Conservation (phyloP, 2,888 invertebrate species). For the Spodoptera littoralis region DNA sequence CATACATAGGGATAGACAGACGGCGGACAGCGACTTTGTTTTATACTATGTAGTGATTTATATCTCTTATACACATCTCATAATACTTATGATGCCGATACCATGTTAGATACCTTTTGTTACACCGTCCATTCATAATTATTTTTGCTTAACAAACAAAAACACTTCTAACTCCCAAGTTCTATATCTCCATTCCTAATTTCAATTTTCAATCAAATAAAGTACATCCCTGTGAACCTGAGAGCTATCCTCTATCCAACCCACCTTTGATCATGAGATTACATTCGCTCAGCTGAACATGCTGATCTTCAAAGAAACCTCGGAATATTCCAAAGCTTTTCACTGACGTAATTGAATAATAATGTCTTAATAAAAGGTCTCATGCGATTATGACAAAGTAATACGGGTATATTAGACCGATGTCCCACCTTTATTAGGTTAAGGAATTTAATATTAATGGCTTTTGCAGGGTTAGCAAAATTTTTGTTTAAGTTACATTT, state of each 20-base stretch:
- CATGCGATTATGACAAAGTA: constrained; percentile 9
- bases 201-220: constrained; percentile 17
- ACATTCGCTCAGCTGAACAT: constrained; percentile 40
- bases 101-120: no score
- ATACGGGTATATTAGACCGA: constrained; percentile 1
- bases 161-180: no score
- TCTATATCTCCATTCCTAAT: constrained; percentile 4
- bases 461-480: no score
- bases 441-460: no score
- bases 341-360: constrained; percentile 40
- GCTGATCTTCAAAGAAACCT: constrained; percentile 35
- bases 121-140: neutral
- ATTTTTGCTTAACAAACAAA: neutral
- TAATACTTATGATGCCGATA: no score
- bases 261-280: constrained; percentile 50
- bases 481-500: no score
- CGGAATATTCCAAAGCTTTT: constrained; percentile 27
- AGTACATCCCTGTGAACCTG: constrained; percentile 7
- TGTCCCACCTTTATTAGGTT: constrained; percentile 1
- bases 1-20: no score
- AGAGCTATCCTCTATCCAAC: constrained; percentile 14
- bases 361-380: constrained; percentile 15
- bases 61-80: no score
- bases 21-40: no score
- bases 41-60: no score